Conservation (phyloP, 2,888 invertebrate genomes). For the Hirtodrosophila cameraria region DNA sequence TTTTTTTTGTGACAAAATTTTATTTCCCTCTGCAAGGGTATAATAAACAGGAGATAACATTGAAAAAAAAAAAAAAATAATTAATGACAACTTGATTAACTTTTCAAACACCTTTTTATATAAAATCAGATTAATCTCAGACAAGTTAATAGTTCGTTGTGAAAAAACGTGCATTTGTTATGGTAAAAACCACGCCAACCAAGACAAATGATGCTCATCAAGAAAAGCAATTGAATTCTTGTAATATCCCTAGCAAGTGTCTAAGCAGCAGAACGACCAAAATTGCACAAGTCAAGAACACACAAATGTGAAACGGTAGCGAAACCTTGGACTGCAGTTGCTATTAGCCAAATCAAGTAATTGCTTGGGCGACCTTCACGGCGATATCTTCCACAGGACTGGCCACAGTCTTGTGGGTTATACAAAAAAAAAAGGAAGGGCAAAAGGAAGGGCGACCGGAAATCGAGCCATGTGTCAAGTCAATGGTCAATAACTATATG, state of each 20-base stretch:
- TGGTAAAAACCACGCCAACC: too few species aligned
- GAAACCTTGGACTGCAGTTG: conserved; percentile 46
- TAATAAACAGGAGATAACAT: too few species aligned
- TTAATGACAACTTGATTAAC: too few species aligned
- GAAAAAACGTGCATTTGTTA: too few species aligned
- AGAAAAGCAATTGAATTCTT: conserved; percentile 4
- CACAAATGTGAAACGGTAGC: conserved; percentile 31
- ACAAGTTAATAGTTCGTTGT: too few species aligned
- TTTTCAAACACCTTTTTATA: too few species aligned
- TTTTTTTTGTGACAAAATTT: too few species aligned
- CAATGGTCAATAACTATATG: conserved; percentile 53
- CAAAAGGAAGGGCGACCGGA: conserved; percentile 46
- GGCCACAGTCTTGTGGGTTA: conserved; percentile 70
- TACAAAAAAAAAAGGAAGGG: conserved; percentile 15
- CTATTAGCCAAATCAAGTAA: conserved; percentile 53
- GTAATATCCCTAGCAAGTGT: conserved; percentile 18
- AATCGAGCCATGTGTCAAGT: conserved; percentile 58
- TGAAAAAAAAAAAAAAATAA: too few species aligned
- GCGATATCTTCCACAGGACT: conserved; percentile 61
- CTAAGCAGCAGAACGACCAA: conserved; percentile 27
- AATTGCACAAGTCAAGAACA: conserved; percentile 70
- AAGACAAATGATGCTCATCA: conserved; percentile 4
- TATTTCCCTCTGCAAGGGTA: too few species aligned
- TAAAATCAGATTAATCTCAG: too few species aligned
- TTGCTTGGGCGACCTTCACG: conserved; percentile 68